These are phyloP conservation scores for Cygnus buccinator DNA, from an alignment of 2,113 vertebrate species.

Conservation along the genomic window DNA sequence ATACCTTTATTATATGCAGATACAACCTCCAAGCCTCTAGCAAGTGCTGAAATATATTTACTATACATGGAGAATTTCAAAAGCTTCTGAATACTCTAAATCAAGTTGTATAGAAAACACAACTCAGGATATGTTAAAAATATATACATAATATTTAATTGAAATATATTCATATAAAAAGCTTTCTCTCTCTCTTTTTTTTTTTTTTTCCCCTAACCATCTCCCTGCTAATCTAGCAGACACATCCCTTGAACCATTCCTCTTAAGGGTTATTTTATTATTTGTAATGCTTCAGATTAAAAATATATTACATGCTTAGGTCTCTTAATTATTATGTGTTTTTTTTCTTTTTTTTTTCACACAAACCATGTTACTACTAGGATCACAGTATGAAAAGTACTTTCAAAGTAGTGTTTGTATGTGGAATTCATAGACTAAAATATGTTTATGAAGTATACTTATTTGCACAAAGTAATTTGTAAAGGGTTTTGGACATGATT, in stretches of 20 bases:
- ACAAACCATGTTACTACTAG: not conserved
- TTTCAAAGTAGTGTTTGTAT: not conserved
- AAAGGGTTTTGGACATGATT: not conserved
- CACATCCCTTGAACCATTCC: not conserved
- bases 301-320: conserved; percentile 12
- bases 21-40: not conserved
- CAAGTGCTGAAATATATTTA: not conserved
- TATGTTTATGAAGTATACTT: not conserved
- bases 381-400: not conserved
- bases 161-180: not conserved
- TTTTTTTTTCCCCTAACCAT: not conserved
- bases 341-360: not conserved
- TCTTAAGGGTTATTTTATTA: not conserved
- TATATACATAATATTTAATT: not conserved
- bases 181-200: not conserved
- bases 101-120: not conserved
- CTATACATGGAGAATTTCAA: not conserved
- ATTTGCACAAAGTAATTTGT: not conserved
- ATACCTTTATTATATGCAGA: not conserved
- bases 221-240: not conserved
- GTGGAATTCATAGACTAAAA: not conserved
- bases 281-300: conserved; percentile 9
- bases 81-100: not conserved
- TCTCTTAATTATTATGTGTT: conserved; percentile 5
- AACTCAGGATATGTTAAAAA: not conserved